Conservation (phyloP, 2,888 invertebrate species). For the Amiota minor region DNA sequence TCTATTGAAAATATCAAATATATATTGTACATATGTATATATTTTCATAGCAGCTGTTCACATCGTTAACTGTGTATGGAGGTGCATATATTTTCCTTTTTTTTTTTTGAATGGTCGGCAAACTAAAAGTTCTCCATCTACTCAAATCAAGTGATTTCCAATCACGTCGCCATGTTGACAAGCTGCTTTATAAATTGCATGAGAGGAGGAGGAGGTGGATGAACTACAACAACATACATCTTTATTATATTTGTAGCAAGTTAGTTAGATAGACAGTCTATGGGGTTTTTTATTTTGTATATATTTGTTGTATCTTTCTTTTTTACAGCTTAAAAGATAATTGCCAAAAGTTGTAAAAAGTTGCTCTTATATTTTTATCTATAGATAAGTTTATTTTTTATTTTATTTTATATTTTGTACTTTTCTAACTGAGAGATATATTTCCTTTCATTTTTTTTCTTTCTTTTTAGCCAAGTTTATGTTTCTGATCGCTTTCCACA, state of each 20-base stretch:
- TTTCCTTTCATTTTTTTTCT: constrained; percentile 9
- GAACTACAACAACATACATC: too few species aligned
- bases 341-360: constrained; percentile 66
- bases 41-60: constrained; percentile 23
- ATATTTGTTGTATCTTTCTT: constrained; percentile 7
- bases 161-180: background rate
- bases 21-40: background rate
- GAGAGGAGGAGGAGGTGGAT: too few species aligned
- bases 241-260: background rate
- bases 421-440: background rate
- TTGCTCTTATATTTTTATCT: constrained; percentile 41
- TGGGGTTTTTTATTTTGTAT: background rate
- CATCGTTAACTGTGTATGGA: background rate
- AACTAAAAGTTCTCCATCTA: background rate
- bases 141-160: background rate
- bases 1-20: background rate
- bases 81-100: too few species aligned
- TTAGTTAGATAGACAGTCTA: too few species aligned
- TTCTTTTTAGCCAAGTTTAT: constrained; percentile 29
- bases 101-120: too few species aligned
- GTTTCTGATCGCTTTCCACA: constrained; percentile 26
- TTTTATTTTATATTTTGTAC: constrained; percentile 29
- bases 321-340: constrained; percentile 61
- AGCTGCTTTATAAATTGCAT: background rate
- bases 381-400: background rate